Percentiles rank a stretch among this genome's conserved stretches.
These are phyloP conservation scores for Argyresthia albistria DNA, from an alignment of 2,888 invertebrate species.

Conservation along the genomic window DNA sequence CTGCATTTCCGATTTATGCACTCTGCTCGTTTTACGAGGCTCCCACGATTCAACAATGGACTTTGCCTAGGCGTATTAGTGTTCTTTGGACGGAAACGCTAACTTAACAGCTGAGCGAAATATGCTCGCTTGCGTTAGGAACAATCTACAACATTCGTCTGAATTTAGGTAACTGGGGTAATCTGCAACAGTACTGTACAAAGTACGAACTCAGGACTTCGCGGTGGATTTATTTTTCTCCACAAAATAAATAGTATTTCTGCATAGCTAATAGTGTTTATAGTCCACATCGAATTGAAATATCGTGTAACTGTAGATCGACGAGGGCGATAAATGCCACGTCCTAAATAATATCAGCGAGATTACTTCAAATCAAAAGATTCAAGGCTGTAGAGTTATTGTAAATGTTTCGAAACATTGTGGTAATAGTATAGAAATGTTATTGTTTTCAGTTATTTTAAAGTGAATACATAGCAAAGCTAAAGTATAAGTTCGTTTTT, in stretches of 20 bases:
- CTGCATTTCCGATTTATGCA: slow-evolving; percentile 36
- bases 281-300: not conserved
- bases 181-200: not conserved
- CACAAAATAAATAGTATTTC: not conserved
- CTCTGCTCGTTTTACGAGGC: slow-evolving; percentile 27
- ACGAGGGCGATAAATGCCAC: no score
- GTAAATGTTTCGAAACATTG: no score
- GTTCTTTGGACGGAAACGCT: not conserved
- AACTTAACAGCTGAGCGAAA: not conserved
- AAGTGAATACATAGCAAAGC: no score
- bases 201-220: not conserved
- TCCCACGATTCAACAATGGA: slow-evolving; percentile 26
- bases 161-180: slow-evolving; percentile 3
- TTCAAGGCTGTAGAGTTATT: no score
- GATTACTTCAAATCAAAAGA: no score
- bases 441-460: no score
- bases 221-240: no score
- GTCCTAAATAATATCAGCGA: no score
- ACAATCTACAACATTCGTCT: not conserved
- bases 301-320: not conserved
- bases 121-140: not conserved
- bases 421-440: no score
- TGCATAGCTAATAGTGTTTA: not conserved
- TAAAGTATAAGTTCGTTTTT: no score
- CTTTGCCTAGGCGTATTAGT: slow-evolving; percentile 6